These are phyloP conservation scores for Zele albiditarsus DNA, from an alignment of 2,888 invertebrate genomes.

Conservation along the genomic window DNA sequence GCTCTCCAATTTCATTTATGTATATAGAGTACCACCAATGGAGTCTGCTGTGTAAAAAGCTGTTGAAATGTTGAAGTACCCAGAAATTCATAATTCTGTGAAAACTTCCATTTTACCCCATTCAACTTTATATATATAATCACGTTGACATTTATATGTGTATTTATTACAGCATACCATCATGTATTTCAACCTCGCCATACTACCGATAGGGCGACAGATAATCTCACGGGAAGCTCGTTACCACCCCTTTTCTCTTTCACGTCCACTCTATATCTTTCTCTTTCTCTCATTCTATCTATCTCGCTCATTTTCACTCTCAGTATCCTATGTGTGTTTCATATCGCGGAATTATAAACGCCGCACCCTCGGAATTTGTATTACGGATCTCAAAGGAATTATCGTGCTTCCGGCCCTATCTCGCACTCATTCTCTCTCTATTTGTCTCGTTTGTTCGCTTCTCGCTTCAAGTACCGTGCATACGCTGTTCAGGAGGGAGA, in stretches of 20 bases:
- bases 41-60: not conserved
- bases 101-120: not conserved
- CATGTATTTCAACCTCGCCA: conserved; percentile 15
- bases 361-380: conserved; percentile 49
- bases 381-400: conserved; percentile 47
- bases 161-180: not conserved
- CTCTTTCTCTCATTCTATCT: not conserved
- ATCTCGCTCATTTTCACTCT: conserved; percentile 18
- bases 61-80: not conserved
- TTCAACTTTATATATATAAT: conserved; percentile 2
- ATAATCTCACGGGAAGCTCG: conserved; percentile 64
- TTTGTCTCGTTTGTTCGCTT: conserved; percentile 16
- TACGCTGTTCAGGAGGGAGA: not conserved
- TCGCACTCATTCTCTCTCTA: conserved; percentile 4
- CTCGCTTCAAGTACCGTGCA: not conserved
- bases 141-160: conserved; percentile 26
- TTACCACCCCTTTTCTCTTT: conserved; percentile 57
- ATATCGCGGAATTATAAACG: conserved; percentile 61
- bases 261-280: conserved; percentile 18
- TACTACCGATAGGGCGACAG: conserved; percentile 47
- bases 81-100: not conserved
- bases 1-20: not conserved
- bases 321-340: conserved; percentile 45
- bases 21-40: not conserved
- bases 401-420: conserved; percentile 37